A percentile compares a stretch with the other conserved stretches of the same genome.
Conservation (phyloP, 2,113 vertebrate species). For the Nerophis ophidion region DNA sequence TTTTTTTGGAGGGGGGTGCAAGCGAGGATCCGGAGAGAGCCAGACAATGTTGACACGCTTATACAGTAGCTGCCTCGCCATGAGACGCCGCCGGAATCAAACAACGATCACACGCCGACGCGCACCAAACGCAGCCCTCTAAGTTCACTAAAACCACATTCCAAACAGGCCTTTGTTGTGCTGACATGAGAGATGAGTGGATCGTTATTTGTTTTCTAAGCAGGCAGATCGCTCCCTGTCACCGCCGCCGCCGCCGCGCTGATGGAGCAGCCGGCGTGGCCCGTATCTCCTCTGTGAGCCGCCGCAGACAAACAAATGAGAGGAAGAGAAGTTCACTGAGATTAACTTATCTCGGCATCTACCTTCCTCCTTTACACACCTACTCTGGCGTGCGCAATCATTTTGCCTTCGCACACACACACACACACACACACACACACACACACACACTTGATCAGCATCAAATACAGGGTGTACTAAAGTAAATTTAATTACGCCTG, state of each 20-base stretch:
- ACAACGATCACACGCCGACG: conserved; percentile 47
- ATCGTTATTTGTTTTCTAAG: conserved; percentile 69
- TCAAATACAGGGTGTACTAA: conserved; percentile 72
- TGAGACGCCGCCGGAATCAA: conserved; percentile 68
- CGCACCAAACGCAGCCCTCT: conserved; percentile 58
- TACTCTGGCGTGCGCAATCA: conserved; percentile 54
- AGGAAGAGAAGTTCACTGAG: conserved; percentile 65
- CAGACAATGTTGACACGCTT: conserved; percentile 63
- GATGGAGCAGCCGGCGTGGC: conserved; percentile 54
- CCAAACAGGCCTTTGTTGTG: conserved; percentile 67
- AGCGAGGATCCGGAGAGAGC: conserved; percentile 61
- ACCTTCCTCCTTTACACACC: conserved; percentile 57
- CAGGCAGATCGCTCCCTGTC: conserved; percentile 63
- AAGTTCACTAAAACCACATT: conserved; percentile 70
- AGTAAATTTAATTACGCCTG: conserved; percentile 80
- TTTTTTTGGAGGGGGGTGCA: conserved; percentile 30
- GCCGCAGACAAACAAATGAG: conserved; percentile 64
- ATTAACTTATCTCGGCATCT: conserved; percentile 68
- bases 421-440: conserved; percentile 28
- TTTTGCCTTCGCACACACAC: conserved; percentile 40
- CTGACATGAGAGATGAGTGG: conserved; percentile 69
- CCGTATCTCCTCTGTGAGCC: conserved; percentile 46
- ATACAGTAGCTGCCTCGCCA: conserved; percentile 62
- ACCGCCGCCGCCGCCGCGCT: conserved; percentile 49
- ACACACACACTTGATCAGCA: conserved; percentile 65